These are phyloP conservation scores for Stenodera caucasica DNA, from an alignment of 2,888 invertebrate species.

Conservation along the genomic window DNA sequence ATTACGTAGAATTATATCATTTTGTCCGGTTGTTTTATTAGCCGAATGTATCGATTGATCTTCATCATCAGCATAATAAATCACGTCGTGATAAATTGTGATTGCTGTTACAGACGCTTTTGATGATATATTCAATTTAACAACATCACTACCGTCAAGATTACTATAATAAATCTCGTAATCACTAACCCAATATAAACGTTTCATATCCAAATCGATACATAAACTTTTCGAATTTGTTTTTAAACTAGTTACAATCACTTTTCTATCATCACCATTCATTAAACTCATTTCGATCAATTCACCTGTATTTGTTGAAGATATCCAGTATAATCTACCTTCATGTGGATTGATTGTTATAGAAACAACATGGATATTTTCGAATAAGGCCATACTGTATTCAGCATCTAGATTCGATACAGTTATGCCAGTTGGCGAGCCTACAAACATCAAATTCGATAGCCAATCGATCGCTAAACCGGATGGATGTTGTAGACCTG, in stretches of 20 bases:
- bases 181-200: constrained; percentile 73
- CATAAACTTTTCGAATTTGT: constrained; percentile 49
- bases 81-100: constrained; percentile 64
- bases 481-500: constrained; percentile 64
- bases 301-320: constrained; percentile 32
- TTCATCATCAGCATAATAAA: constrained; percentile 71
- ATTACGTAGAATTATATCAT: constrained; percentile 58
- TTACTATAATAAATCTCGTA: constrained; percentile 61
- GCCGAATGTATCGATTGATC: constrained; percentile 65
- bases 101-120: constrained; percentile 64
- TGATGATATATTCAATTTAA: constrained; percentile 45
- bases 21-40: constrained; percentile 61
- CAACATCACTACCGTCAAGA: constrained; percentile 40
- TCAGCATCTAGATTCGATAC: constrained; percentile 75
- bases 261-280: constrained; percentile 63
- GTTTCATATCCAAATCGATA: constrained; percentile 46
- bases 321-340: constrained; percentile 62
- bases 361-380: constrained; percentile 61
- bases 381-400: constrained; percentile 58
- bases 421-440: constrained; percentile 66
- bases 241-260: constrained; percentile 42
- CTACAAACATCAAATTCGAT: constrained; percentile 72
- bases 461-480: constrained; percentile 86
- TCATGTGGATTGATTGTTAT: constrained; percentile 71
- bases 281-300: constrained; percentile 65